Evolutionary conservation across 2,797 vertebrate genomes (phyloP).

Genomic region (Adelosebastes latens): DNA sequence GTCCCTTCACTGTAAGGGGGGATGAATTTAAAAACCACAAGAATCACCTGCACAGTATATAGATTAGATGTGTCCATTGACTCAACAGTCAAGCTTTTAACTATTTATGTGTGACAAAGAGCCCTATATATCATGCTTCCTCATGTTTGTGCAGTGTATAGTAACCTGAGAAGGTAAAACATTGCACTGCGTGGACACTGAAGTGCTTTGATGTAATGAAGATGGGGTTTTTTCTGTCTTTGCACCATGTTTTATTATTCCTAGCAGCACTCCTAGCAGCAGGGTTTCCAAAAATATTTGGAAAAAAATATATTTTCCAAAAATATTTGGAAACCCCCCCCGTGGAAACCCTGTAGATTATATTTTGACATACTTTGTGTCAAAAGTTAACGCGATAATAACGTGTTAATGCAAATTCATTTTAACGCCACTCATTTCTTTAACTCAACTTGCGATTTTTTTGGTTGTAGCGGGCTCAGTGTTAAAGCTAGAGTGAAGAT

Average conservation of each 20-base stretch:
- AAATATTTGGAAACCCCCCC: no score
- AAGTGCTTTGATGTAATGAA: constrained; percentile 17
- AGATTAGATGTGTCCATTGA: background rate
- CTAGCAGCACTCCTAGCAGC: background rate
- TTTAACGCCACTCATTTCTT: no score
- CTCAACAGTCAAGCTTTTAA: background rate
- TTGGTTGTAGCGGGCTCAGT: no score
- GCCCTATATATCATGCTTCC: background rate
- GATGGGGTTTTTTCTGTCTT: background rate
- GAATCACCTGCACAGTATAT: background rate
- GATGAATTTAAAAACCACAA: constrained; percentile 1
- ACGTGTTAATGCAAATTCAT: no score
- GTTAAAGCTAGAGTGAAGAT: no score
- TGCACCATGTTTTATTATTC: constrained; percentile 25
- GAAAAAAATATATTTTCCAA: background rate
- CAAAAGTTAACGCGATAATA: no score
- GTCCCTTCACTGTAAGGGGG: background rate
- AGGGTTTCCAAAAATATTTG: constrained; percentile 32
- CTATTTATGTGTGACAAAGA: background rate
- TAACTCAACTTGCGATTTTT: no score
- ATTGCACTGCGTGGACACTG: background rate
- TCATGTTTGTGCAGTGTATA: background rate
- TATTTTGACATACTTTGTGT: background rate
- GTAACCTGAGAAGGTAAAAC: background rate
- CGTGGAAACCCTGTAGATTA: background rate